Base-by-base conservation (phyloP, 2,113 vertebrate species). In the Seriola dumerili region DNA sequence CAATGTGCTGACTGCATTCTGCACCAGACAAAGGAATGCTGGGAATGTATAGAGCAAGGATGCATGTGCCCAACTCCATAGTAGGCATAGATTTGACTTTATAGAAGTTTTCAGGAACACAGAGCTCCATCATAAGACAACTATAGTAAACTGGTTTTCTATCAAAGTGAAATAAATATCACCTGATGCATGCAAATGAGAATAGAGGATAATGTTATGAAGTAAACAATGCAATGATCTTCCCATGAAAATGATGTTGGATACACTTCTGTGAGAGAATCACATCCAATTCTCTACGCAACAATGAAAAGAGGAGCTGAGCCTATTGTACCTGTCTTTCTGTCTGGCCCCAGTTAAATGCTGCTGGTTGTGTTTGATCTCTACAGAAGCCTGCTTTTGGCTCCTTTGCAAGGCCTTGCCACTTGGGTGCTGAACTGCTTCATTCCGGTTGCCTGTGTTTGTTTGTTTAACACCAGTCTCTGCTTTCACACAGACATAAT, bases 401-500 rank as follows among this genome's bases (percentile, higher is more conserved):
- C 89, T 87, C 81, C 80, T 81, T 72, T 72, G 72, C 89, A 73
- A 78, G 88, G 87, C 83, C 88, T 90, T 48, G 89, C 86, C 91
- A 89, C 89, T 87, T 72, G 89, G 90, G 90, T 87, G 87, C 85
- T 77, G 88, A 86, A 87, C 90, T 69, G 62, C 77, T 87, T 89
- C 86, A 90, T 91, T 93, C 86, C 66, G 14, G 85, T 90, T 85
- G 87, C 85, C 86, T 80, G 89, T 89, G 82, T 92, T 92, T 94
- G 92, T 94, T 94, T 94, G 91, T 92, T 93, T 88, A 92, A 92
- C 57, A 76, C 81, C 73, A 84, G 81, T 76, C 89, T 87, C 86
- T 80, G 85, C 91, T 91, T 93, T 92, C 88, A 81, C 78, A 85
- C 81, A 91, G 83, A 91, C 90, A 84, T 95, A 95, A 96, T 96